phyloP scores from a whole-genome alignment of 2,888 invertebrate species.

The Idaea aversata region DNA sequence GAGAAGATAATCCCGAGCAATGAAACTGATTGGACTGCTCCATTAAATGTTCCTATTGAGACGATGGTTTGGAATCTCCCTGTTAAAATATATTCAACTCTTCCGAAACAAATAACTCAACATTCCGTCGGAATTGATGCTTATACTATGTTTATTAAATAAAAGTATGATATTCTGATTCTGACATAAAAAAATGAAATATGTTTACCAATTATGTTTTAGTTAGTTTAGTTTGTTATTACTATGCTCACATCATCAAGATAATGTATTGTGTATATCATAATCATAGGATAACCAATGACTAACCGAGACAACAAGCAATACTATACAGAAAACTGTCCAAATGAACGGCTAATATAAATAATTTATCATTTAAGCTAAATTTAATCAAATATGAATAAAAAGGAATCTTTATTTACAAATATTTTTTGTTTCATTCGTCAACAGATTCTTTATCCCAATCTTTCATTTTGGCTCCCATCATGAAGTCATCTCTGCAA shows the following conservation, averaged over 20 bases:
- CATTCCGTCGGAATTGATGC: slow-evolving; percentile 76
- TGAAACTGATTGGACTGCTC: slow-evolving; percentile 89
- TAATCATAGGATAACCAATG: too few species aligned
- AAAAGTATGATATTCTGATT: slow-evolving; percentile 9
- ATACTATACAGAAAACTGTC: too few species aligned
- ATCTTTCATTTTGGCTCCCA: slow-evolving; percentile 93
- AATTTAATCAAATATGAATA: background rate
- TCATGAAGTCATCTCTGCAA: slow-evolving; percentile 92
- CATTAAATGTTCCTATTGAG: slow-evolving; percentile 93
- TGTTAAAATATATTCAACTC: slow-evolving; percentile 94
- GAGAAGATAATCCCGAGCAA: slow-evolving; percentile 82
- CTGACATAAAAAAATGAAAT: background rate
- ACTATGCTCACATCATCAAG: too few species aligned
- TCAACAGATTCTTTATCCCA: slow-evolving; percentile 89
- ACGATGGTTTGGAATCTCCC: slow-evolving; percentile 99
- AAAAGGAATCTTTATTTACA: background rate
- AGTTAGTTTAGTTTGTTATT: too few species aligned
- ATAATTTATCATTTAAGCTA: background rate
- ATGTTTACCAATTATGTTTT: too few species aligned
- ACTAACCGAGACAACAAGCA: too few species aligned
- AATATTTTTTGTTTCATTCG: slow-evolving; percentile 45
- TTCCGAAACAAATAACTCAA: slow-evolving; percentile 89
- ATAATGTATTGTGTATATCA: too few species aligned
- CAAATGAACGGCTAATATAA: too few species aligned
- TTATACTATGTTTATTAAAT: slow-evolving; percentile 63